Conservation (phyloP, 2,113 vertebrate genomes). For the Menidia beryllina region DNA sequence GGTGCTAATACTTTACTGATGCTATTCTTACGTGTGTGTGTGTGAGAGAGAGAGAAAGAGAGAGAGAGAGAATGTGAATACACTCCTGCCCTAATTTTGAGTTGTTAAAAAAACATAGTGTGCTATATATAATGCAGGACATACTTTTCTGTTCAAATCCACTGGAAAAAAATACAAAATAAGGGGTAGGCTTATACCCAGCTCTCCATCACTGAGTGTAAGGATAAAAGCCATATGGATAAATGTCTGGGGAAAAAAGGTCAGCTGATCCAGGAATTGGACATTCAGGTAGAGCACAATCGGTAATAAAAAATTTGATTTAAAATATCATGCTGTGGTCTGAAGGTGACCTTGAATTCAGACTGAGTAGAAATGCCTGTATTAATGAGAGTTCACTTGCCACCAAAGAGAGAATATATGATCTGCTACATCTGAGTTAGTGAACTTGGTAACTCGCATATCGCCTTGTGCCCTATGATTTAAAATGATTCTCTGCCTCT, state of each 20-base stretch:
- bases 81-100: no score
- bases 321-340: conserved; percentile 30
- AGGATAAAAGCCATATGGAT: background rate
- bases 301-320: conserved; percentile 44
- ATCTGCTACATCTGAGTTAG: conserved; percentile 39
- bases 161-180: no score
- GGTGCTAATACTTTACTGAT: no score
- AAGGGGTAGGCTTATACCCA: no score
- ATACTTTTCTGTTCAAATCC: no score
- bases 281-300: conserved; percentile 26
- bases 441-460: conserved; percentile 64
- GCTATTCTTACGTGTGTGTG: no score
- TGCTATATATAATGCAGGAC: no score
- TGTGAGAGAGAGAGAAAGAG: no score
- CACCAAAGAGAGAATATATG: conserved; percentile 38
- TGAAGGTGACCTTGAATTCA: conserved; percentile 64
- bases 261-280: no score
- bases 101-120: no score
- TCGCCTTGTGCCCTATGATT: conserved; percentile 71
- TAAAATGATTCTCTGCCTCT: conserved; percentile 74
- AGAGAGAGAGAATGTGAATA: no score
- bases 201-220: no score
- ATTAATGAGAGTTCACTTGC: conserved; percentile 64
- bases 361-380: conserved; percentile 43
- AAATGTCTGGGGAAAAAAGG: background rate